Percentiles rank a stretch among this genome's conserved stretches.
These are phyloP conservation scores for Perdix hodgsoniae DNA, from an alignment of 2,797 vertebrate genomes.

Conservation along the genomic window DNA sequence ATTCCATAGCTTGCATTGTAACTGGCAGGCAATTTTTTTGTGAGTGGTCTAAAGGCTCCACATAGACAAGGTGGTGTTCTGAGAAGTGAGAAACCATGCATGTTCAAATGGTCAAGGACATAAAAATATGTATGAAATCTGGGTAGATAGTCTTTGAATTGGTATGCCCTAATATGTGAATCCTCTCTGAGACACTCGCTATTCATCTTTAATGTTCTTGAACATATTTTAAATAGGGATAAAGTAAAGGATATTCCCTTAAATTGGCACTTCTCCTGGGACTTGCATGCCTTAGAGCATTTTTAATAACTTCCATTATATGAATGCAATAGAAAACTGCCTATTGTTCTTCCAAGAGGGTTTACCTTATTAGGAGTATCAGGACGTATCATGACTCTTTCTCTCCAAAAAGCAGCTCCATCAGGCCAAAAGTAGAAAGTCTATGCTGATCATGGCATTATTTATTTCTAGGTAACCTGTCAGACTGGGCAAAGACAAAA, in stretches of 20 bases:
- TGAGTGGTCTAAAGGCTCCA: neutral
- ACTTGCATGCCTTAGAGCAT: constrained; percentile 44
- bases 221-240: constrained; percentile 43
- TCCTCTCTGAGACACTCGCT: neutral
- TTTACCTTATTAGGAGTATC: neutral
- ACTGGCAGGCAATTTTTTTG: neutral
- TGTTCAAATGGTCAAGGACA: neutral
- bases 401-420: neutral
- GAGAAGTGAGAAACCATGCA: neutral
- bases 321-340: constrained; percentile 30
- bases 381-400: neutral
- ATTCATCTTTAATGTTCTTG: constrained; percentile 48
- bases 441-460: neutral
- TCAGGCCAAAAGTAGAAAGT: neutral
- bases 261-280: constrained; percentile 30
- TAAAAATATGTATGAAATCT: neutral
- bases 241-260: constrained; percentile 39
- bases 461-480: neutral
- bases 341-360: constrained; percentile 43
- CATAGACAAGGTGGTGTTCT: neutral
- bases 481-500: neutral
- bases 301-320: constrained; percentile 57
- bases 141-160: neutral
- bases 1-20: neutral
- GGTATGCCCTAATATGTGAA: neutral